Conservation (phyloP, 2,888 invertebrate genomes). For the Siphonodentalium dalli region DNA sequence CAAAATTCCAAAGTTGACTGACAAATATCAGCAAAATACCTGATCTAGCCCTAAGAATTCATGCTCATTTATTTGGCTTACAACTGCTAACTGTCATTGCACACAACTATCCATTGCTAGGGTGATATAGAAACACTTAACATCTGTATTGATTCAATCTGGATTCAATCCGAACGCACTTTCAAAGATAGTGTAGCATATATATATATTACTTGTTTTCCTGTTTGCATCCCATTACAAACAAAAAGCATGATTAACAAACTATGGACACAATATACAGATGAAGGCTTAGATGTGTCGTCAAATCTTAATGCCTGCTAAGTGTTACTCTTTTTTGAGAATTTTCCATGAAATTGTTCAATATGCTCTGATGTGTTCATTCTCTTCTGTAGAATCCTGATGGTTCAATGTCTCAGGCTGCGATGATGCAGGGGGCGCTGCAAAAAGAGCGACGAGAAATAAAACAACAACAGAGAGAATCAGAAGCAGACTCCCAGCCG, state of each 20-base stretch:
- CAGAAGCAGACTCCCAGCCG: conserved; percentile 84
- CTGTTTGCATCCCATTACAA: background rate
- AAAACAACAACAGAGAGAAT: conserved; percentile 77
- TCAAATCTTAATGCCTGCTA: background rate
- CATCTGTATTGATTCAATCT: no score
- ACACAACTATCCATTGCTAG: no score
- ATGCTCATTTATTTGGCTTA: no score
- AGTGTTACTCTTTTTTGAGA: no score
- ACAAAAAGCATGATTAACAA: background rate
- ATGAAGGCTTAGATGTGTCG: background rate
- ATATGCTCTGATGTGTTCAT: background rate
- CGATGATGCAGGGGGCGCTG: conserved; percentile 99
- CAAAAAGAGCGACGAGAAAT: conserved; percentile 96
- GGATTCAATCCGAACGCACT: no score
- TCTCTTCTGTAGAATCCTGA: conserved; percentile 81
- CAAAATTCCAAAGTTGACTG: no score
- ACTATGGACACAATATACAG: background rate
- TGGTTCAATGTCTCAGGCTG: conserved; percentile 97
- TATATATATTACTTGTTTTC: background rate
- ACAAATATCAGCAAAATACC: no score
- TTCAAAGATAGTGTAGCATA: no score
- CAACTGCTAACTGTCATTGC: no score
- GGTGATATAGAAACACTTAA: no score
- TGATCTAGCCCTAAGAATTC: no score
- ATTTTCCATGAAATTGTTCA: background rate